These are phyloP conservation scores for Conger conger DNA, from an alignment of 2,113 vertebrate species.

Conservation along the genomic window DNA sequence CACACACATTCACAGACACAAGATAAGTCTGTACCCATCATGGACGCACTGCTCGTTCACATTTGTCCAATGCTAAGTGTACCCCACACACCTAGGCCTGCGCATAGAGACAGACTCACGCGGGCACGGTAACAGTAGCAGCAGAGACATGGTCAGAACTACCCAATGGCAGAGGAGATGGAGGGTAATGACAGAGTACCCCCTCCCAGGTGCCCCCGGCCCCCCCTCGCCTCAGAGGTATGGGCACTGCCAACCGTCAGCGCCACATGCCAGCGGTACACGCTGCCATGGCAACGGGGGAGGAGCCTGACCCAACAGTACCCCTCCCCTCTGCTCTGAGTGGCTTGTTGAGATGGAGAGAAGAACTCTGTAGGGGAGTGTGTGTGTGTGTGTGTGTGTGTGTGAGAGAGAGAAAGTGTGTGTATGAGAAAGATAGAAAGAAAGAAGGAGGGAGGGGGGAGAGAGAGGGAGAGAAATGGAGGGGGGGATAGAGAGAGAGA, in stretches of 20 bases:
- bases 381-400: too few species aligned
- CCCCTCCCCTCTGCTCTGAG: conserved; percentile 20
- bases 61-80: conserved; percentile 13
- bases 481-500: background rate
- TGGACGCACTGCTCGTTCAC: background rate
- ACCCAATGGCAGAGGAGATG: conserved; percentile 38
- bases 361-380: conserved; percentile 30
- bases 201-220: conserved; percentile 48
- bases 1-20: conserved; percentile 13
- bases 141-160: background rate
- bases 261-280: conserved; percentile 68
- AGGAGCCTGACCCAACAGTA: conserved; percentile 55
- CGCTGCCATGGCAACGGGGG: conserved; percentile 72
- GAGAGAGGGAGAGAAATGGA: too few species aligned
- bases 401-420: too few species aligned
- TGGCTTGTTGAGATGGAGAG: conserved; percentile 37
- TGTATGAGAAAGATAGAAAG: too few species aligned
- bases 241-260: conserved; percentile 62
- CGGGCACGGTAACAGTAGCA: background rate
- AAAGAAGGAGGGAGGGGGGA: too few species aligned
- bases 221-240: conserved; percentile 61
- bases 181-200: conserved; percentile 41
- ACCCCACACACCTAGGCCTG: background rate
- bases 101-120: background rate
- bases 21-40: background rate